Evolutionary conservation across 2,113 vertebrate species (phyloP), one percentile per base, ranked within the genome.

Genomic region (Donacobius atricapilla): DNA sequence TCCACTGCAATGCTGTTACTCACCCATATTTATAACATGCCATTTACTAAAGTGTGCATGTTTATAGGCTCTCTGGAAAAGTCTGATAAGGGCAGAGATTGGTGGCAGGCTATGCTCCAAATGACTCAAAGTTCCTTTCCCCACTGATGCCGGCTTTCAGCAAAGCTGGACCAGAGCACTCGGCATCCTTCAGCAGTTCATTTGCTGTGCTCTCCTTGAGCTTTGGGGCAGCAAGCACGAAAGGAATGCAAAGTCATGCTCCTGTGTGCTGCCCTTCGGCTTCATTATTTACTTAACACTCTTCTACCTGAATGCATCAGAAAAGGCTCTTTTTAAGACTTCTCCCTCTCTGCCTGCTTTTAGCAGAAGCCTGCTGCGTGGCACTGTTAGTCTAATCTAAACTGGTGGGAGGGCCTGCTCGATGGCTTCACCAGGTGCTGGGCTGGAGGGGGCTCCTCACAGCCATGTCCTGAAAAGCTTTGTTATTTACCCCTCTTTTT

Each of bases 221-320:
- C 11, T 13, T 48, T 23, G 37, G 21, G 64, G 82, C 37, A 64
- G 68, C 1, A 1, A 61, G 71, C 13, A 13, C 0, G 18, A 53
- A 87, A 83, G 90, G 94, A 95, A 96, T 94, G 96, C 94, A 81
- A 84, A 97, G 94, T 95, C 93, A 83, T 23, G 40, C 85, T 94
- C 88, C 86, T 48, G 35, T 44, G 50, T 9, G 7, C 88, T 96
- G 95, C 92, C 91, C 93, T 94, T 91, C 9, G 0, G 64, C 89
- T 96, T 90, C 88, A 51, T 91, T 97, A 94, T 97, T 97, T 97
- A 96, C 92, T 96, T 94, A 94, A 81, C 76, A 37, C 88, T 94
- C 61, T 95, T 96, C 96, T 95, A 95, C 94, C 97, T 94, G 94
- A 95, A 95, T 89, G 91, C 84, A 90, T 89, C 83, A 95, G 89